A percentile compares a stretch with the other conserved stretches of the same genome.
phyloP scores from a whole-genome alignment of 2,797 vertebrate species.

The Phalloptychus januarius region DNA sequence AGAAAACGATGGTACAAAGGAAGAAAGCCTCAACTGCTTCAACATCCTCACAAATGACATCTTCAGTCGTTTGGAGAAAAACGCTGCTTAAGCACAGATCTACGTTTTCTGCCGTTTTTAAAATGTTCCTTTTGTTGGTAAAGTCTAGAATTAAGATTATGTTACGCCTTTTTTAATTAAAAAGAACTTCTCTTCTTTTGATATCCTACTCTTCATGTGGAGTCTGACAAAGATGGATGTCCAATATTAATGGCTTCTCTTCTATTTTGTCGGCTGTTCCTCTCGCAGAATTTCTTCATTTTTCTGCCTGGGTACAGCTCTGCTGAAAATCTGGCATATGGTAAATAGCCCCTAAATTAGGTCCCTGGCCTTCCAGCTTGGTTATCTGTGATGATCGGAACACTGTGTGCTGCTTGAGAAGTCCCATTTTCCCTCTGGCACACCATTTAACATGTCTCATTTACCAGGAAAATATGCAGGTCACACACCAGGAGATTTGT shows the following conservation, averaged over 20 bases:
- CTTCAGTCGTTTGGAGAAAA: not conserved
- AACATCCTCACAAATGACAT: not conserved
- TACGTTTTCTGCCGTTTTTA: not conserved
- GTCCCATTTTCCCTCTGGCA: slow-evolving; percentile 71
- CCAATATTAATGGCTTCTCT: slow-evolving; percentile 26
- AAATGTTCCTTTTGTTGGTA: not conserved
- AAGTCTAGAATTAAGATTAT: not conserved
- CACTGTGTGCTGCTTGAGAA: slow-evolving; percentile 75
- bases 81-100: not conserved
- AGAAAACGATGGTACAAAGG: not conserved
- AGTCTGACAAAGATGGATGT: slow-evolving; percentile 24
- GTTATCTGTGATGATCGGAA: slow-evolving; percentile 78
- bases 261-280: slow-evolving; percentile 34
- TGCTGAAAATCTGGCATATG: slow-evolving; percentile 66
- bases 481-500: slow-evolving; percentile 71
- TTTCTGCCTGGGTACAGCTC: slow-evolving; percentile 30
- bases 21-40: not conserved
- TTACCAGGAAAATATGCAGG: slow-evolving; percentile 76
- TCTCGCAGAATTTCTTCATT: slow-evolving; percentile 36
- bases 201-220: slow-evolving; percentile 25
- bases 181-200: slow-evolving; percentile 1
- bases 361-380: slow-evolving; percentile 70
- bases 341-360: slow-evolving; percentile 79
- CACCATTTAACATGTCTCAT: slow-evolving; percentile 79
- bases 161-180: not conserved